Conservation (phyloP, 2,797 vertebrate species). For the Gambusia yucatana region DNA sequence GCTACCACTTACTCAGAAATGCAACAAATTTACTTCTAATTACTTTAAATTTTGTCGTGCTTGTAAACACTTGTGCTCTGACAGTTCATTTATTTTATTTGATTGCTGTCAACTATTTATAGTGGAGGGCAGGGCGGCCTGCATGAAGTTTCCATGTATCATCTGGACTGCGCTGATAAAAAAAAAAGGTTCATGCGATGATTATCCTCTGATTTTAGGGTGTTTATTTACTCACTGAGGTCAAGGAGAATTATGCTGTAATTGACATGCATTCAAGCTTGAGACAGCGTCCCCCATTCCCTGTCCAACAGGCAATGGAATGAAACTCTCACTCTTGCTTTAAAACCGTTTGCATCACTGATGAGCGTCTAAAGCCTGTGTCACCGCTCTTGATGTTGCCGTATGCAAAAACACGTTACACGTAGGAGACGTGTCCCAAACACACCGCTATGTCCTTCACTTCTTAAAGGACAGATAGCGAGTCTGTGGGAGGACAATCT, state of each 20-base stretch:
- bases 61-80: conserved; percentile 84
- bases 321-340: not conserved
- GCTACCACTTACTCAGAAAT: conserved; percentile 87
- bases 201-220: conserved; percentile 67
- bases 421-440: not conserved
- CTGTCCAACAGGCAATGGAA: conserved; percentile 26
- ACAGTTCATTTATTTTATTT: conserved; percentile 88
- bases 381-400: not conserved
- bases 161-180: conserved; percentile 65
- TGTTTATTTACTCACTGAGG: conserved; percentile 81
- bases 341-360: not conserved
- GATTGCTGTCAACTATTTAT: conserved; percentile 83
- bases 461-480: too few species aligned
- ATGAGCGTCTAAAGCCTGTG: not conserved
- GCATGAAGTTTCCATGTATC: conserved; percentile 73
- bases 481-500: too few species aligned
- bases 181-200: conserved; percentile 60
- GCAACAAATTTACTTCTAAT: conserved; percentile 84
- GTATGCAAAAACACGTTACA: not conserved
- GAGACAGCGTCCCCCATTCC: conserved; percentile 57
- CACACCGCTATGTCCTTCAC: too few species aligned
- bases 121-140: conserved; percentile 49
- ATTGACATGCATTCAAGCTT: conserved; percentile 69
- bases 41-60: conserved; percentile 77
- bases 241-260: conserved; percentile 66